A percentile compares a stretch with the other conserved stretches of the same genome.
Evolutionary conservation across 2,797 vertebrate species (phyloP).

Genomic region (Epinephelus coioides): DNA sequence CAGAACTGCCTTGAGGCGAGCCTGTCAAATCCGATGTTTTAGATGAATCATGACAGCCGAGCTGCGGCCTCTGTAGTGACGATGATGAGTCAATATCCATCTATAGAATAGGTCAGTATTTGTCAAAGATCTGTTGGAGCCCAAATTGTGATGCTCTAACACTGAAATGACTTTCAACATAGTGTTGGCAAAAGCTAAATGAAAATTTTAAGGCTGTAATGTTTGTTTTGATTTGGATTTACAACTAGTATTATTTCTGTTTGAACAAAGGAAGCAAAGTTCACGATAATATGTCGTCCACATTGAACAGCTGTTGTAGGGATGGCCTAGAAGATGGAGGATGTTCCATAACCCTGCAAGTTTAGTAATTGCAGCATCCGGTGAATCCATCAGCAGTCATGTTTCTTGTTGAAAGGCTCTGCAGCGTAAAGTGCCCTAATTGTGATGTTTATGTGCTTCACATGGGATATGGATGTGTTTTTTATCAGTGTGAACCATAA

Average conservation of each 20-base stretch:
- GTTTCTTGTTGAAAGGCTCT: not conserved
- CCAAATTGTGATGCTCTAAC: not conserved
- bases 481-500: not conserved
- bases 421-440: not conserved
- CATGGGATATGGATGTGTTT: not conserved
- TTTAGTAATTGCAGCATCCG: not conserved
- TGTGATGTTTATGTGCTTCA: not conserved
- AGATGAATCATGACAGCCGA: conserved; percentile 54
- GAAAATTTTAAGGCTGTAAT: not conserved
- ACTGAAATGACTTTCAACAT: not conserved
- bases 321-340: not conserved
- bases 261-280: not conserved
- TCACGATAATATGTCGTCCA: not conserved
- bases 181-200: conserved; percentile 13
- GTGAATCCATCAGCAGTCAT: conserved; percentile 10
- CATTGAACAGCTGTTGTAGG: not conserved
- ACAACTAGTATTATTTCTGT: not conserved
- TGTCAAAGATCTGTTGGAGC: not conserved
- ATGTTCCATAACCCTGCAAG: not conserved
- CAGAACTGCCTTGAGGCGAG: conserved; percentile 45
- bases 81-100: conserved; percentile 62
- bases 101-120: conserved; percentile 27
- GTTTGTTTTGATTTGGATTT: conserved; percentile 5
- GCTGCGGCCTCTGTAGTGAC: conserved; percentile 32
- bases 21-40: conserved; percentile 44